Base-by-base conservation (phyloP, 2,113 vertebrate genomes). In the Uropsilus gracilis region DNA sequence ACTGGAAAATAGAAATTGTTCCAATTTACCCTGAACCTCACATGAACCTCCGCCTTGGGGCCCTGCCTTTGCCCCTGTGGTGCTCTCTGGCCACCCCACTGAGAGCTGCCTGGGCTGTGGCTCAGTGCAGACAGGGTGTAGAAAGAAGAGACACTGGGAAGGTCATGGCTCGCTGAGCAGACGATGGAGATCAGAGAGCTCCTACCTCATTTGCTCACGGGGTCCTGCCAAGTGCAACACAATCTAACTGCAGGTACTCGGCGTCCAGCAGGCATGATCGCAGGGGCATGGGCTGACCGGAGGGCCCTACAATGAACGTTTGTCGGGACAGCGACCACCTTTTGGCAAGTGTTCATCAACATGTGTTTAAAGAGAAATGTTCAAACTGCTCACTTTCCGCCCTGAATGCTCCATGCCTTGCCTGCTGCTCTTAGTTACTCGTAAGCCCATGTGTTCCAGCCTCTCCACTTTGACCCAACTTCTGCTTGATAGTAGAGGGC, bases 171-270 rank as follows among this genome's bases (percentile, higher is more conserved):
- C 95, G 96, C 98, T 97, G 98, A 98, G 98, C 97, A 98, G 96
- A 98, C 96, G 86, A 97, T 95, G 89, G 97, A 99, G 98, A 98
- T 98, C 98, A 98, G 98, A 98, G 98, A 98, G 97, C 98, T 98
- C 98, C 98, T 95, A 97, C 98, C 98, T 98, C 98, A 98, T 99
- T 99, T 98, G 97, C 98, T 98, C 95, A 97, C 97, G 94, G 89
- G 93, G 97, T 82, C 96, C 94, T 98, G 98, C 98, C 98, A 99
- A 99, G 98, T 98, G 97, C 98, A 99, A 99, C 98, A 98, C 96
- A 72, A 97, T 97, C 98, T 98, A 98, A 98, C 98, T 98, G 98
- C 98, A 99, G 98, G 98, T 99, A 98, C 98, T 98, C 98, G 97
- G 96, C 97, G 97, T 94, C 91, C 97, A 98, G 97, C 94, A 96